These are phyloP conservation scores for Euglossa dilemma DNA, from an alignment of 1,140 invertebrate genomes.

Conservation along the genomic window DNA sequence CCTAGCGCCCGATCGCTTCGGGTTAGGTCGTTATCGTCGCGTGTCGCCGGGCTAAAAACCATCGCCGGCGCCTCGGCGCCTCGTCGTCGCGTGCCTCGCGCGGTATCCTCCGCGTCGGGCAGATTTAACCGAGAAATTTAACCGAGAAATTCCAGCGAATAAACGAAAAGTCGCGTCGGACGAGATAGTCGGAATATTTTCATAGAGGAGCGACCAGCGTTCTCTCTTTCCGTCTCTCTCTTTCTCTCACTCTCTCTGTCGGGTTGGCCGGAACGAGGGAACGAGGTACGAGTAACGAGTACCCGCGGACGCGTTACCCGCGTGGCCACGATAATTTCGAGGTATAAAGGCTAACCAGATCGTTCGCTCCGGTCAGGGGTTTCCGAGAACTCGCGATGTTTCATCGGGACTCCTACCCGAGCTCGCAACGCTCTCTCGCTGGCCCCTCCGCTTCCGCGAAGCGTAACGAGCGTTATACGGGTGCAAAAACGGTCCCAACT, in stretches of 20 bases:
- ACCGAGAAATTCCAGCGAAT: no score
- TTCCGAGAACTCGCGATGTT: conserved; percentile 42
- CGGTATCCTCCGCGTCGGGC: no score
- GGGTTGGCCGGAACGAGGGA: neutral
- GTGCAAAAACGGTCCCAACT: conserved; percentile 16
- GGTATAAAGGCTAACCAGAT: conserved; percentile 46
- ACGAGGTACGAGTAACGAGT: neutral
- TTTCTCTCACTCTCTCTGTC: no score
- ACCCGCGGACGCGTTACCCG: neutral
- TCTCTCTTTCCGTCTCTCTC: no score
- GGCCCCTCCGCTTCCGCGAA: conserved; percentile 15
- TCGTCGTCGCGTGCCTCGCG: neutral
- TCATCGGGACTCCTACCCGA: conserved; percentile 21
- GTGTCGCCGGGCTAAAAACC: neutral
- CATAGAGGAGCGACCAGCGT: neutral
- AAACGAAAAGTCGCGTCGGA: no score
- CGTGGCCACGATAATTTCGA: conserved; percentile 36
- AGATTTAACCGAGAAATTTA: no score
- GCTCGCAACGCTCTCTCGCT: neutral
- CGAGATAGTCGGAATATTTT: conserved; percentile 3
- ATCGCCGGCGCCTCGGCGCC: neutral
- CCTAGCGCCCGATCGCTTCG: conserved; percentile 17
- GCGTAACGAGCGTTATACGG: conserved; percentile 37
- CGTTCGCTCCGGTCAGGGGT: neutral
- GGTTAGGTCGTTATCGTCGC: neutral